Conservation (phyloP, 2,888 invertebrate genomes). For the Lithophane socia region DNA sequence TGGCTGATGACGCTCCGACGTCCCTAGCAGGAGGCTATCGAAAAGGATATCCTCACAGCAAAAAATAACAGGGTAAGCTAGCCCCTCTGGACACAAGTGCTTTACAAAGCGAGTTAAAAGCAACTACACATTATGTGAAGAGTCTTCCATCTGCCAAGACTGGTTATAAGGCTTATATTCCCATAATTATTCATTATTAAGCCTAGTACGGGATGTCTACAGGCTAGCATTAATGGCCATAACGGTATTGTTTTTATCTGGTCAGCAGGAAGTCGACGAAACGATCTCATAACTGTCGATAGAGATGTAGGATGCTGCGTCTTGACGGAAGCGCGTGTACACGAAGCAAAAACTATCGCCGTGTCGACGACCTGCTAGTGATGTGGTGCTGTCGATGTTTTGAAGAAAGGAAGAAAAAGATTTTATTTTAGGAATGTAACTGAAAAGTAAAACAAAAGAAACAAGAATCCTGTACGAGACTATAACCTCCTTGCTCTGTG, state of each 20-base stretch:
- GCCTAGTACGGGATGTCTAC: constrained; percentile 17
- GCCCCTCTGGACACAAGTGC: background rate
- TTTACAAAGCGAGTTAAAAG: background rate
- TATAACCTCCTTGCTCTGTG: too few species aligned
- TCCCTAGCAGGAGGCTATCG: background rate
- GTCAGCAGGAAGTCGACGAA: constrained; percentile 50
- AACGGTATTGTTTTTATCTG: constrained; percentile 58
- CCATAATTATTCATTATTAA: constrained; percentile 36
- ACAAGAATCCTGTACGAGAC: background rate
- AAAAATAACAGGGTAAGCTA: background rate
- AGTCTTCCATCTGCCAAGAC: background rate
- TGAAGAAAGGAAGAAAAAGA: background rate
- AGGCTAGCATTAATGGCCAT: constrained; percentile 21
- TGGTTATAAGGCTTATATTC: background rate
- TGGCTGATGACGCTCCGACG: background rate
- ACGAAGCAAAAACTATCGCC: constrained; percentile 76
- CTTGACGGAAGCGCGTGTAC: constrained; percentile 77
- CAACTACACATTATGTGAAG: background rate
- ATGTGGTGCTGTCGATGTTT: constrained; percentile 15
- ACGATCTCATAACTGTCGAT: constrained; percentile 61
- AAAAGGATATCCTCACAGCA: background rate
- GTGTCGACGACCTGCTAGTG: constrained; percentile 66
- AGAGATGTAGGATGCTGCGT: constrained; percentile 76
- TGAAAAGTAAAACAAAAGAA: background rate
- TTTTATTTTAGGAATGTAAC: too few species aligned